Evolutionary conservation across 2,113 vertebrate species (phyloP), one percentile per base, ranked within the genome.

Genomic region (Chitala chitala): DNA sequence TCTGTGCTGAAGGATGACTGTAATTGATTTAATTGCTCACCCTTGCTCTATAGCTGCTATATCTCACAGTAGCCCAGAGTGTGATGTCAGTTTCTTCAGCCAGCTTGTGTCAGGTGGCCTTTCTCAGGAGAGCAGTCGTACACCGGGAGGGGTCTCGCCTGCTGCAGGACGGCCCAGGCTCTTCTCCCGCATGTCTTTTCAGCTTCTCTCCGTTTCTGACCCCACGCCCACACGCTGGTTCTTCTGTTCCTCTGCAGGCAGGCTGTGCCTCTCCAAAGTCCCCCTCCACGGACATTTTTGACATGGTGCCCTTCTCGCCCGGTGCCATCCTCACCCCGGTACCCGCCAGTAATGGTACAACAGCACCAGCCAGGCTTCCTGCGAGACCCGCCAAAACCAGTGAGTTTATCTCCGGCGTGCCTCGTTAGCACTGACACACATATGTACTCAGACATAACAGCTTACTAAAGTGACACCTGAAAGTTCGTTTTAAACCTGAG

Each of bases 281-380:
- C 51, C 88, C 89, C 48, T 93, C 95, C 58, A 96, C 95, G 61
- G 97, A 99, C 81, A 81, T 98, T 78, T 98, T 99, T 77, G 96
- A 99, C 89, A 99, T 99, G 97, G 92, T 99, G 83, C 97, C 97
- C 31, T 99, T 99, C 87, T 96, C 97, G 74, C 91, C 95, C 3
- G 82, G 90, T 78, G 90, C 94, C 46, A 92, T 94, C 42, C 87
- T 93, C 85, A 89, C 92, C 81, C 92, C 94, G 71, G 80, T 86
- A 58, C 90, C 86, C 78, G 90, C 94, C 83, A 94, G 90, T 81
- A 98, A 98, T 56, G 95, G 94, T 78, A 94, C 92, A 44, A 92
- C 94, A 53, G 93, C n/a, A n/a, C n/a, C 90, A 56, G 93, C 94
- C 54, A 92, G 93, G 31, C 89, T 95, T 20, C 94, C 92, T 71